Evolutionary conservation across 2,888 invertebrate genomes (phyloP).

Genomic region (Syrphus vitripennis): DNA sequence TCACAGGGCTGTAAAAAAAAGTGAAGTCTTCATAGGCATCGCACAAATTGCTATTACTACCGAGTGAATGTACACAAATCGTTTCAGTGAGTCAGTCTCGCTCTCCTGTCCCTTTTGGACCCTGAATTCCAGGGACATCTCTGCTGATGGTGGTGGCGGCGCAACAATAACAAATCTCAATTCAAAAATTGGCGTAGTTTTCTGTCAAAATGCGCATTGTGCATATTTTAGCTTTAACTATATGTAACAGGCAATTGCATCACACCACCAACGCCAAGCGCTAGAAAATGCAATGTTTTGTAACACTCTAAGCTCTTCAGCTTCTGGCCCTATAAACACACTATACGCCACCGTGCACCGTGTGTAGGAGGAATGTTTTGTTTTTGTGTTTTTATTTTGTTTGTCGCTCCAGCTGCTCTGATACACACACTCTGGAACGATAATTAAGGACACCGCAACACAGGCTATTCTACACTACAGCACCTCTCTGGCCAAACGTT

Average conservation of each 20-base stretch:
- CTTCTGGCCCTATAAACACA: background rate
- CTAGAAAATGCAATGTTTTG: constrained; percentile 33
- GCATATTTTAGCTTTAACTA: constrained; percentile 60
- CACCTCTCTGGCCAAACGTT: constrained; percentile 1
- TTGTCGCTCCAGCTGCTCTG: background rate
- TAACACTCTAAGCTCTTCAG: constrained; percentile 52
- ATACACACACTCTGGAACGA: constrained; percentile 22
- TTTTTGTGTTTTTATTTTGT: background rate
- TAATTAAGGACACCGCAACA: constrained; percentile 68
- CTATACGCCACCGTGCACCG: background rate
- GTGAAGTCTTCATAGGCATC: constrained; percentile 55
- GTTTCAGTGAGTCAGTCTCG: background rate
- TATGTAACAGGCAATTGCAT: constrained; percentile 45
- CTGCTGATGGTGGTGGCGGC: background rate
- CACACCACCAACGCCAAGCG: background rate
- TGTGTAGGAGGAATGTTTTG: background rate
- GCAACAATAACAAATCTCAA: constrained; percentile 69
- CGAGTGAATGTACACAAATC: background rate
- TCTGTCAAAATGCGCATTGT: constrained; percentile 64
- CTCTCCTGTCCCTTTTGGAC: background rate
- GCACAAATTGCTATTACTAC: constrained; percentile 50
- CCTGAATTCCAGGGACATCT: constrained; percentile 2
- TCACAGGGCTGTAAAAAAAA: background rate
- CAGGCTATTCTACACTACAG: constrained; percentile 3
- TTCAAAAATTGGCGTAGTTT: constrained; percentile 62